Percentiles rank a stretch among this genome's conserved stretches.
phyloP scores from a whole-genome alignment of 2,113 vertebrate genomes.

The Mola mola region DNA sequence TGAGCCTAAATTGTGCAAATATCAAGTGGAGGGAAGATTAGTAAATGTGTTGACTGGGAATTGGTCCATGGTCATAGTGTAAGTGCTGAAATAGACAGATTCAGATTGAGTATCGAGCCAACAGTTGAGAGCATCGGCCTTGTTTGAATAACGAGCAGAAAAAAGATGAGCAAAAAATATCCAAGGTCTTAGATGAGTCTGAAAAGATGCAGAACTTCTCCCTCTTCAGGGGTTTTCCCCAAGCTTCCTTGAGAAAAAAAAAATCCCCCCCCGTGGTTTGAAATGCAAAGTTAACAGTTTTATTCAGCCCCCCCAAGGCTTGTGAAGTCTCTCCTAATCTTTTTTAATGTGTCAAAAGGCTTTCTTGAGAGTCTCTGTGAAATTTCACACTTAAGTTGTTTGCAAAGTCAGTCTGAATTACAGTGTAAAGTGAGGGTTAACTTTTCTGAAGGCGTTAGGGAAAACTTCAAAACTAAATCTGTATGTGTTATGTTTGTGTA shows the following conservation, averaged over 20 bases:
- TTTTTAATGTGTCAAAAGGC: conserved; percentile 82
- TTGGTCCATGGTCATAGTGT: conserved; percentile 38
- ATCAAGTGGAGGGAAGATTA: conserved; percentile 18
- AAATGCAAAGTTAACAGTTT: conserved; percentile 84
- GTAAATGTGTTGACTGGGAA: conserved; percentile 31
- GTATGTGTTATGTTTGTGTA: conserved; percentile 39
- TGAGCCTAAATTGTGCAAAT: conserved; percentile 37
- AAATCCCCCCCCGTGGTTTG: conserved; percentile 60
- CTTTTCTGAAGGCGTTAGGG: conserved; percentile 56
- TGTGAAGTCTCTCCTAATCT: conserved; percentile 81
- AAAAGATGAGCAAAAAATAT: conserved; percentile 64
- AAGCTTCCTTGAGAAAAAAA: conserved; percentile 52
- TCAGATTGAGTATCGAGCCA: conserved; percentile 28
- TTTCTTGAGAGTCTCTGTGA: conserved; percentile 79
- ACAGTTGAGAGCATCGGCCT: conserved; percentile 4
- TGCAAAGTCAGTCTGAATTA: conserved; percentile 79
- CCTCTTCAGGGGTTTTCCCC: conserved; percentile 72
- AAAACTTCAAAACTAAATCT: conserved; percentile 64
- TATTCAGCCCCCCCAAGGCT: conserved; percentile 66
- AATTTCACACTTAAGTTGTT: conserved; percentile 81
- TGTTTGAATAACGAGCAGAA: conserved; percentile 36
- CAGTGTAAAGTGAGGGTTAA: conserved; percentile 63
- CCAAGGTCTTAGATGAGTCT: conserved; percentile 64
- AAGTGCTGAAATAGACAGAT: conserved; percentile 59
- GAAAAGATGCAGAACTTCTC: conserved; percentile 69